Evolutionary conservation across 2,888 invertebrate species (phyloP).

Genomic region (Drosophila formosana): DNA sequence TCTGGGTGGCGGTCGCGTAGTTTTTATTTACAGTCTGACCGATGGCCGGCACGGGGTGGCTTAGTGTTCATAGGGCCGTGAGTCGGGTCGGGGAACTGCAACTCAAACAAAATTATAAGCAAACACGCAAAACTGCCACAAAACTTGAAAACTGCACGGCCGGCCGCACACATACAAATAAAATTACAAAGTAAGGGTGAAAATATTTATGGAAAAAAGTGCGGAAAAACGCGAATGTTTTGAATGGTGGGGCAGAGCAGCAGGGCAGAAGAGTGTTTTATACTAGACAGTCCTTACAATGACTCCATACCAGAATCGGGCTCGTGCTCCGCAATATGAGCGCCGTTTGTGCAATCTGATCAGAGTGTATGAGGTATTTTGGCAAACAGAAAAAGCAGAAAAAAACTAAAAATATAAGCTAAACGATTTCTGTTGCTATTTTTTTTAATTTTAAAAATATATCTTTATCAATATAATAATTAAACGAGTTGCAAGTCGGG

Average conservation of each 20-base stretch:
- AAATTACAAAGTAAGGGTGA: constrained; percentile 33
- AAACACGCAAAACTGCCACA: constrained; percentile 82
- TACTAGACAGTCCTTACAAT: constrained; percentile 55
- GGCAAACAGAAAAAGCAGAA: constrained; percentile 40
- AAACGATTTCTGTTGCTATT: constrained; percentile 21
- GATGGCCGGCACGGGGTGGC: constrained; percentile 4
- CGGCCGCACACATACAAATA: constrained; percentile 31
- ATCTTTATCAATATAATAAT: too few relatives aligned
- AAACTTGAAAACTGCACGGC: constrained; percentile 75
- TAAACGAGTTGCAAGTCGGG: too few relatives aligned
- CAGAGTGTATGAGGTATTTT: constrained; percentile 43
- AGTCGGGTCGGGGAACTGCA: constrained; percentile 62
- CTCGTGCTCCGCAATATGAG: background rate
- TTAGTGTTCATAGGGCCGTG: constrained; percentile 37
- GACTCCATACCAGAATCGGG: constrained; percentile 19
- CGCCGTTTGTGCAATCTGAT: constrained; percentile 48
- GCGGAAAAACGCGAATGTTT: constrained; percentile 51
- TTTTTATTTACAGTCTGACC: constrained; percentile 28
- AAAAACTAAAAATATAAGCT: constrained; percentile 21
- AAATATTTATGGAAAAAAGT: constrained; percentile 34
- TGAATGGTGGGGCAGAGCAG: background rate
- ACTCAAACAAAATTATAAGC: constrained; percentile 81
- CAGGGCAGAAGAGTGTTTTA: background rate
- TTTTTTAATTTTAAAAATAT: too few relatives aligned
- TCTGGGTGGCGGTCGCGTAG: constrained; percentile 45